Evolutionary conservation across 2,888 invertebrate genomes (phyloP), one percentile per base, ranked within the genome.

Genomic region (Eremobia ochroleuca): DNA sequence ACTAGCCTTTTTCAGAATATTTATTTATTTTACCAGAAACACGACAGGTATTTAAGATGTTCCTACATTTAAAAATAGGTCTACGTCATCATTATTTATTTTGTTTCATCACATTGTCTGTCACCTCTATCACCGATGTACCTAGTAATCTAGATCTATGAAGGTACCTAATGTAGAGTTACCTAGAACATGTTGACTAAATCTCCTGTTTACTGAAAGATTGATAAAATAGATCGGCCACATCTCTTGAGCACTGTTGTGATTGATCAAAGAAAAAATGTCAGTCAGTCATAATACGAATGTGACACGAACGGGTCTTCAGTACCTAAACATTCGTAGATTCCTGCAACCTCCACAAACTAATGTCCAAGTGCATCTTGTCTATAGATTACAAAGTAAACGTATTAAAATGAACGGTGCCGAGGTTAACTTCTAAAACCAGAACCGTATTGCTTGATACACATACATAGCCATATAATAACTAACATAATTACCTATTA

Each of bases 371-470:
- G 40, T 34, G 28, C 34, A 34, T 58, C 34, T 31, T 28, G 58
- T 52, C 15, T 34, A 4, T 61, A 59, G n/a, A 49, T 31, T 62
- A 40, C 46, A 21, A 52, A 77, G 77, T 68, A 37, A 28, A n/a
- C 21, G 25, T 66, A 73, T 73, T 52, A 15, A 64, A 52, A 34
- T n/a, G 8, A 82, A 73, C 59, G 31, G 71, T 67, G 73, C 46
- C 81, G 81, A 76, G 76, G 85, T 70, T 58, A 83, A 80, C 85
- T 67, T 62, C 46, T 70, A 58, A 28, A 67, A 76, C 69, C 52
- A 62, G 68, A 73, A 34, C 55, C 4, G 2, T 31, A 66, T 69
- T 74, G 71, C 65, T 34, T 15, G 62, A 68, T 34, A 55, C 49
- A 28, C 18, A n/a, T 31, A 31, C 43, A 31, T 31, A n/a, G 34